phyloP scores from a whole-genome alignment of 2,113 vertebrate genomes.

The Microcebus murinus region DNA sequence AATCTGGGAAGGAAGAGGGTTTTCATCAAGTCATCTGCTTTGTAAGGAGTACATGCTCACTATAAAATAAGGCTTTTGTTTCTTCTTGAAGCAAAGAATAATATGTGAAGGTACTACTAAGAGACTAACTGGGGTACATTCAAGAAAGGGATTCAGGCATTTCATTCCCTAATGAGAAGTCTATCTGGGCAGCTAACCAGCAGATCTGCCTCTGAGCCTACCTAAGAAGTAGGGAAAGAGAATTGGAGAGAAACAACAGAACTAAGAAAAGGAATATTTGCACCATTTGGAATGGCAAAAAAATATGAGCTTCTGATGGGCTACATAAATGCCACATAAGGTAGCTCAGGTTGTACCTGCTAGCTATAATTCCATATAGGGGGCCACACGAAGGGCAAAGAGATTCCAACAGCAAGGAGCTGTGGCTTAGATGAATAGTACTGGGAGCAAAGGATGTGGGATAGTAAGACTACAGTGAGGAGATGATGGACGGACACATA shows the following conservation, averaged over 20 bases:
- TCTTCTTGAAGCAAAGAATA: background rate
- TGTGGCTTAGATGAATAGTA: background rate
- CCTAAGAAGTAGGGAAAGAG: background rate
- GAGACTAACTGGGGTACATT: background rate
- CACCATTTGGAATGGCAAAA: background rate
- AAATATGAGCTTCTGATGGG: background rate
- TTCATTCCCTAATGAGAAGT: background rate
- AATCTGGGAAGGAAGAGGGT: background rate
- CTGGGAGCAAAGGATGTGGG: background rate
- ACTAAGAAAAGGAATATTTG: background rate
- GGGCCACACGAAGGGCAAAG: background rate
- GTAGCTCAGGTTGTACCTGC: background rate
- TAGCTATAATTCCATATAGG: background rate
- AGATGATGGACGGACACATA: background rate
- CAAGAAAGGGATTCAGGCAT: background rate
- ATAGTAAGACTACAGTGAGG: background rate
- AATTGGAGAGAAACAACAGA: fast-evolving
- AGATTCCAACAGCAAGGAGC: background rate
- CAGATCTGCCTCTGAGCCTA: background rate
- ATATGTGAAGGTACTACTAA: background rate
- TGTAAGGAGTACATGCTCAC: background rate
- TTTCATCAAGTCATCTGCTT: background rate
- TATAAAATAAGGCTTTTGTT: background rate
- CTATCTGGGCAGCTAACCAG: background rate
- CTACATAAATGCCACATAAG: background rate